Base-by-base conservation (phyloP, 2,888 invertebrate genomes). In the Pseudanteris insignis region DNA sequence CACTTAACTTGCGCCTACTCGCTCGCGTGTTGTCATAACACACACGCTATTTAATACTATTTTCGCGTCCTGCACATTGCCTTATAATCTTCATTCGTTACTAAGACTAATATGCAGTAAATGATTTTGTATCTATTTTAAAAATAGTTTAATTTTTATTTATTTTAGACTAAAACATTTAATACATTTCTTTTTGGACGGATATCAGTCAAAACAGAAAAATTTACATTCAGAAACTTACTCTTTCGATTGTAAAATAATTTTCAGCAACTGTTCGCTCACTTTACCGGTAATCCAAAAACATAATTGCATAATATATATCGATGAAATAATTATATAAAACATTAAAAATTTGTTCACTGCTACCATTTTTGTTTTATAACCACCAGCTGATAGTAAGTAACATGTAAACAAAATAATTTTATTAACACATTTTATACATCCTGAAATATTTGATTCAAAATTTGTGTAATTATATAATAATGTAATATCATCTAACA, bases 271-370 rank as follows among this genome's bases (percentile, higher is more conserved):
- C 14, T 61, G 37, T 29, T 64, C 41, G n/a, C 70, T 36, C 6
- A 70, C 48, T 59, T 59, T 67, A 43, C 61, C 50, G 41, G 67
- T 54, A 4, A 67, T 46, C 70, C 68, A 68, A 40, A 70, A 66
- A 12, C 48, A 65, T 26, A 57, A 34, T 21, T 70, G 66, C 29
- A 69, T 70, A 21, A 71, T 53, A 46, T 68, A 65, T 34, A 71
- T 66, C 14, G 67, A 60, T 29, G 68, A 40, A 14, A 65, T 64
- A 36, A 72, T 61, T 29, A 70, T 47, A 58, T 72, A 70, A 47
- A 66, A 71, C 18, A 64, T 64, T 15, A 67, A 47, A 29, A 71
- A 55, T 60, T 64, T 66, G 59, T 68, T 69, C n/a, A 63, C 63
- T 28, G 61, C 62, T 60, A 4, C 38, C 0, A 32, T 8, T 48